These are phyloP conservation scores for Ceyx melanurus DNA, from an alignment of 2,113 vertebrate genomes.

Conservation along the genomic window DNA sequence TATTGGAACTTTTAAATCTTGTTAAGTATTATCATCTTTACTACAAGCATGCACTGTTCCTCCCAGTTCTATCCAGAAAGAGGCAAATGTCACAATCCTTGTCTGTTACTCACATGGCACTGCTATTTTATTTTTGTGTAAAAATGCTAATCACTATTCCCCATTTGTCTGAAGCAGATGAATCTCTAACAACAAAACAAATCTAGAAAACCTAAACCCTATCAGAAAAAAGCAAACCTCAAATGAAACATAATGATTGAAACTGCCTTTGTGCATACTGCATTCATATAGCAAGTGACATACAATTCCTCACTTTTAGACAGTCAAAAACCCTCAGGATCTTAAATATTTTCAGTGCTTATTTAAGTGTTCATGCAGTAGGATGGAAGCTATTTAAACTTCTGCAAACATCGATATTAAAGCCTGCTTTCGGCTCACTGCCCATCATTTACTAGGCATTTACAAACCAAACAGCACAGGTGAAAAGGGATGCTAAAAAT, in stretches of 20 bases:
- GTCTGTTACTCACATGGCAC: neutral
- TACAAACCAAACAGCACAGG: neutral
- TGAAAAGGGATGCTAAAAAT: neutral
- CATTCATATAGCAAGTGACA: neutral
- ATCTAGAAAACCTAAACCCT: neutral
- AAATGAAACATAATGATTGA: neutral
- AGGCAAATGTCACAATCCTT: neutral
- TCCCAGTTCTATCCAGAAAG: fast-evolving
- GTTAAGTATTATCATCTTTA: neutral
- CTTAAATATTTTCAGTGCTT: neutral
- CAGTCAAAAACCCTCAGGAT: neutral
- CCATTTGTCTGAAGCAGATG: neutral
- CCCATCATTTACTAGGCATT: neutral
- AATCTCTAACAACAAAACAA: neutral
- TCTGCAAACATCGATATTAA: neutral
- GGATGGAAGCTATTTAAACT: neutral
- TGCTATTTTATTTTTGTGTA: neutral
- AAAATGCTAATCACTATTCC: neutral
- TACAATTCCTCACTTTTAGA: neutral
- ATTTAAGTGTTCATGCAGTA: neutral
- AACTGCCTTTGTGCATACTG: too few relatives aligned
- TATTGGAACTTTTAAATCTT: neutral
- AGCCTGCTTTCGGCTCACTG: neutral
- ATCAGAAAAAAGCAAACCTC: neutral
- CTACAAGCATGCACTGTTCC: neutral